Base-by-base conservation (phyloP, 2,888 invertebrate species). In the Imbricaverruca yamaguchii region DNA sequence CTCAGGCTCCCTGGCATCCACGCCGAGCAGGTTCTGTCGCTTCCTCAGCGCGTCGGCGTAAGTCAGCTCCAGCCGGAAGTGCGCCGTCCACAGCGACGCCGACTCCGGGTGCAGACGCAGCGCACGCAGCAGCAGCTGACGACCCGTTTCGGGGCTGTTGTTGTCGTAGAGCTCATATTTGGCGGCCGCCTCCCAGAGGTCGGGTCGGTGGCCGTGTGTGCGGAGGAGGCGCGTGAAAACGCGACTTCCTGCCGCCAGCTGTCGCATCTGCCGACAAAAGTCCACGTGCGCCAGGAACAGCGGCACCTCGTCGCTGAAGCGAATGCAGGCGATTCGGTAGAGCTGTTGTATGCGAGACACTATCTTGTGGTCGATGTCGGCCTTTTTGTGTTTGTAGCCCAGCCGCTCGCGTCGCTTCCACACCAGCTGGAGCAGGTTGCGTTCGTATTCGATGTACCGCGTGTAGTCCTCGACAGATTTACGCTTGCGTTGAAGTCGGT, bases 121-220 rank as follows among this genome's bases (percentile, higher is more conserved):
- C 0, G 93, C 96, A 85, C 93, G 91, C 77, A 94, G 89, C 25
- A 96, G 88, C 83, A 93, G 90, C 83, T 89, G 90, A 83, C 93
- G 90, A 0, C 94, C 94, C 84, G 90, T 91, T 53, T 92, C 90
- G 18, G 91, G 86, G 84, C 93, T 92, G 61, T 90, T 89, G 83
- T 90, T 90, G 83, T 92, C 91, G 85, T 92, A 91, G 81, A 91
- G 90, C 87, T 94, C 93, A 91, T 92, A 94, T 84, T 91, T 91
- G 15, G 94, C 93, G 0, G 95, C 94, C 84, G 92, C 88, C 82
- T 92, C 90, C 94, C 95, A 96, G 83, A 92, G 89, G 84, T 92
- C 90, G 18, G 92, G 91, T 84, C 92, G 92, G 80, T 93, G 91
- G 21, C 92, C 91, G 86, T 94, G 93, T 12, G 92, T 89, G 91